Percentiles rank a stretch among this genome's conserved stretches.
These are phyloP conservation scores for Gadus macrocephalus DNA, from an alignment of 2,113 vertebrate genomes.

Conservation along the genomic window DNA sequence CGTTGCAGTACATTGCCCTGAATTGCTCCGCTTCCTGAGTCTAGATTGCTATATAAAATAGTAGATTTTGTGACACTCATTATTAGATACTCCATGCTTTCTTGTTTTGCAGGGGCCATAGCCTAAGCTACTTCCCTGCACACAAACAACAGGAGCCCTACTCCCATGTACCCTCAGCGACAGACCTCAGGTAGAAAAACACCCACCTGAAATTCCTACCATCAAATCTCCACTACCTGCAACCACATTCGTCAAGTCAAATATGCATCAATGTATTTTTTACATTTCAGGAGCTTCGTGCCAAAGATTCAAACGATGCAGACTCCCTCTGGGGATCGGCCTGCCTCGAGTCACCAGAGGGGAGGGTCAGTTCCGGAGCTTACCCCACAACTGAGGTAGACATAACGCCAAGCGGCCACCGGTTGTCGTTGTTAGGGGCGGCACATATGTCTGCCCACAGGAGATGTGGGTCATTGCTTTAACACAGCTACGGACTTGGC, in stretches of 20 bases:
- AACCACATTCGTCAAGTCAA: too few relatives aligned
- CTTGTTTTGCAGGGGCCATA: slow-evolving; percentile 24
- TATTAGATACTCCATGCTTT: neutral
- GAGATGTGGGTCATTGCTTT: slow-evolving; percentile 8
- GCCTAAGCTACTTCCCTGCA: slow-evolving; percentile 5
- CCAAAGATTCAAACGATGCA: neutral
- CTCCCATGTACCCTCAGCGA: slow-evolving; percentile 2
- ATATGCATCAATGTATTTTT: slow-evolving; percentile 2
- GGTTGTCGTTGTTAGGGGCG: neutral
- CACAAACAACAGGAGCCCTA: neutral
- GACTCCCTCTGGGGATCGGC: slow-evolving; percentile 6
- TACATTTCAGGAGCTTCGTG: slow-evolving; percentile 21
- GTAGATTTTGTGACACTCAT: neutral
- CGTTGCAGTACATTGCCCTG: too few relatives aligned
- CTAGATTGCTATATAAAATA: too few relatives aligned
- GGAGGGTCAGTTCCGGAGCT: too few relatives aligned
- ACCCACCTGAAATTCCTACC: neutral
- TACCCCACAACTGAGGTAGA: slow-evolving; percentile 46
- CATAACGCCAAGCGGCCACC: neutral
- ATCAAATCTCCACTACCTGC: too few relatives aligned
- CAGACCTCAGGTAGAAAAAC: slow-evolving; percentile 40
- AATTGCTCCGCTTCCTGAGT: too few relatives aligned
- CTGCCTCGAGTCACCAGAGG: neutral
- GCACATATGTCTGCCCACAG: neutral
- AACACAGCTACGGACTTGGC: slow-evolving; percentile 19